Evolutionary conservation across 1,140 invertebrate species (phyloP).

Genomic region (Drosophila ananassae): DNA sequence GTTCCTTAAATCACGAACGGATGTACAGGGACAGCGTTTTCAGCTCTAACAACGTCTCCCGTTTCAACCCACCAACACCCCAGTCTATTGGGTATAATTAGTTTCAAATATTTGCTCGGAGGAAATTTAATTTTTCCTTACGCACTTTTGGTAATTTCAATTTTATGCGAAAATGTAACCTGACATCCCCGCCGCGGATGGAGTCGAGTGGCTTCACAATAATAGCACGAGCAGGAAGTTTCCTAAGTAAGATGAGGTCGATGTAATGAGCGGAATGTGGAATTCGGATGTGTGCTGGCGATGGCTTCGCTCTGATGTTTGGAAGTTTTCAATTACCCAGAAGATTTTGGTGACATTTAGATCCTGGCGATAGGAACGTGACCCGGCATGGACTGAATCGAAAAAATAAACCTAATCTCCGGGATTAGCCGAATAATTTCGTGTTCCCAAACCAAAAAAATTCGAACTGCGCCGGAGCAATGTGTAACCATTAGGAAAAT

Average conservation of each 20-base stretch:
- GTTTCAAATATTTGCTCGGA: slow-evolving; percentile 79
- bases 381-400: slow-evolving; percentile 21
- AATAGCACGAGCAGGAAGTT: slow-evolving; percentile 16
- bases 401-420: slow-evolving; percentile 23
- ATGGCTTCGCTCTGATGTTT: slow-evolving; percentile 14
- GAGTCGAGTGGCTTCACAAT: not conserved
- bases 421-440: slow-evolving; percentile 33
- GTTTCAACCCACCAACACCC: slow-evolving; percentile 21
- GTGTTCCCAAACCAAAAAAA: not conserved
- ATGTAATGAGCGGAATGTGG: slow-evolving; percentile 34
- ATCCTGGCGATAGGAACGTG: slow-evolving; percentile 44
- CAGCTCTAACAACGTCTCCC: slow-evolving; percentile 11
- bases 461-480: slow-evolving; percentile 22
- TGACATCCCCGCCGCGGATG: slow-evolving; percentile 33
- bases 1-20: slow-evolving; percentile 68
- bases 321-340: slow-evolving; percentile 48
- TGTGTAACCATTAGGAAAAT: slow-evolving; percentile 48
- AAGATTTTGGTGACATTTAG: slow-evolving; percentile 39
- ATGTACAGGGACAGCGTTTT: slow-evolving; percentile 61
- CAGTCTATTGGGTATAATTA: slow-evolving; percentile 81
- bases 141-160: slow-evolving; percentile 67
- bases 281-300: slow-evolving; percentile 3
- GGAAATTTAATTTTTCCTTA: slow-evolving; percentile 75
- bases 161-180: slow-evolving; percentile 51
- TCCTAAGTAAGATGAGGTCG: slow-evolving; percentile 28